Percentiles rank a stretch among this genome's conserved stretches.
These are phyloP conservation scores for Calcarius lapponicus DNA, from an alignment of 2,797 vertebrate genomes.

Conservation along the genomic window DNA sequence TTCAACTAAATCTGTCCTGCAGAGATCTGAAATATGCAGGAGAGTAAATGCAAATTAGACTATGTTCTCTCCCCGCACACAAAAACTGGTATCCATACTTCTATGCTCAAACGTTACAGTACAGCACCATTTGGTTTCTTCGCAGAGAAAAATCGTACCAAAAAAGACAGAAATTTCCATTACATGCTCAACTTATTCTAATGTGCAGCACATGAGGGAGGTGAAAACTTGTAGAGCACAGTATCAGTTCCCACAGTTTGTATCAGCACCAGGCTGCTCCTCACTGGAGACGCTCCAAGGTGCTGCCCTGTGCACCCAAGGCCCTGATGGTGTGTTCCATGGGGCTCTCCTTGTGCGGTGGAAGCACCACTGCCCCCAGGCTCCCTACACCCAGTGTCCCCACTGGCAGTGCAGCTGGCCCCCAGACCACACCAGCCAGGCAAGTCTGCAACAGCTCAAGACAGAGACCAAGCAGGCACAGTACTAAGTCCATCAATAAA, in stretches of 20 bases:
- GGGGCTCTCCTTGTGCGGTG: accelerated
- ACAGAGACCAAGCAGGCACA: neutral
- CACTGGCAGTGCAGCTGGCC: accelerated
- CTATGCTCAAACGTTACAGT: neutral
- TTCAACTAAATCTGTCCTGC: neutral
- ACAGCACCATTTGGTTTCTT: neutral
- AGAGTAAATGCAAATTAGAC: neutral
- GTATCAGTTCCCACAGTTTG: neutral
- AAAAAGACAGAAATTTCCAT: neutral
- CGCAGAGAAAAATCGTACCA: neutral
- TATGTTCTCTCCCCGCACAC: accelerated
- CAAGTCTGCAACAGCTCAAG: neutral
- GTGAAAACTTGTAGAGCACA: neutral
- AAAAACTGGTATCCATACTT: neutral
- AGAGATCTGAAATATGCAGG: neutral
- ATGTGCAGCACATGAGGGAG: neutral
- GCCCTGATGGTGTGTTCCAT: neutral
- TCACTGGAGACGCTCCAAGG: neutral
- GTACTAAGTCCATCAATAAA: neutral
- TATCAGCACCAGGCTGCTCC: neutral
- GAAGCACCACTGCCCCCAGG: neutral
- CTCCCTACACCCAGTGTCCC: accelerated
- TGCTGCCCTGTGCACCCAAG: neutral
- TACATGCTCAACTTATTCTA: neutral
- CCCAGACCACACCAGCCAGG: accelerated